Percentiles rank a stretch among this genome's conserved stretches.
Conservation (phyloP, 2,888 invertebrate genomes). For the Ornithoptera priamus region DNA sequence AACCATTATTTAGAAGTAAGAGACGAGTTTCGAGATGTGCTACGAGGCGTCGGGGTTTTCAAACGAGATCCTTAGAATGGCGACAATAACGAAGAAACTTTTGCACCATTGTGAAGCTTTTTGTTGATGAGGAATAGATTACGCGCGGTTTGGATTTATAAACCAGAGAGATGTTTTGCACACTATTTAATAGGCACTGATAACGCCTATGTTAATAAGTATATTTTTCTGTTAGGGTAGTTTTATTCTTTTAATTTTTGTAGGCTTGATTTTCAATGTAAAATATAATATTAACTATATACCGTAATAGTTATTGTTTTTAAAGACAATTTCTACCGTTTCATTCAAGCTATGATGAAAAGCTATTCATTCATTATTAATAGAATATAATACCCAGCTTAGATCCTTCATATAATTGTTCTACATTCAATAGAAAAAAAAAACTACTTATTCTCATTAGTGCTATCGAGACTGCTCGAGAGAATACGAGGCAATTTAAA, state of each 20-base stretch:
- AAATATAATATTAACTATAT: no score
- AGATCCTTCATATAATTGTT: conserved; percentile 7
- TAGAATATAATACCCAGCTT: background rate
- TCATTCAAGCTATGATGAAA: no score
- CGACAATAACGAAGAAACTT: conserved; percentile 15
- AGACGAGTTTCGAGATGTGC: conserved; percentile 7
- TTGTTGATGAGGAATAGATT: conserved; percentile 6
- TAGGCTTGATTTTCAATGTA: no score
- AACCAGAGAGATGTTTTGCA: background rate
- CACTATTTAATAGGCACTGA: background rate
- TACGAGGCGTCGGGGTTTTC: background rate
- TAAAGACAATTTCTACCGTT: no score
- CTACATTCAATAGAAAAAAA: conserved; percentile 7
- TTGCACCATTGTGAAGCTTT: conserved; percentile 7
- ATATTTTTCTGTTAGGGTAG: no score
- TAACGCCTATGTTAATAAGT: conserved; percentile 1
- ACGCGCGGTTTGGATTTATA: conserved; percentile 4
- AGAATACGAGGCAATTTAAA: background rate
- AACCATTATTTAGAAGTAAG: conserved; percentile 8
- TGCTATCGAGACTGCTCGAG: background rate
- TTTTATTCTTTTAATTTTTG: no score
- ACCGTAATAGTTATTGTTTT: no score
- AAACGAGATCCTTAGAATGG: conserved; percentile 16
- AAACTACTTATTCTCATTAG: background rate
- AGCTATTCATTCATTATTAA: background rate